Evolutionary conservation across 2,888 invertebrate genomes (phyloP), one percentile per base, ranked within the genome.

Genomic region (Polydrusus tereticollis): DNA sequence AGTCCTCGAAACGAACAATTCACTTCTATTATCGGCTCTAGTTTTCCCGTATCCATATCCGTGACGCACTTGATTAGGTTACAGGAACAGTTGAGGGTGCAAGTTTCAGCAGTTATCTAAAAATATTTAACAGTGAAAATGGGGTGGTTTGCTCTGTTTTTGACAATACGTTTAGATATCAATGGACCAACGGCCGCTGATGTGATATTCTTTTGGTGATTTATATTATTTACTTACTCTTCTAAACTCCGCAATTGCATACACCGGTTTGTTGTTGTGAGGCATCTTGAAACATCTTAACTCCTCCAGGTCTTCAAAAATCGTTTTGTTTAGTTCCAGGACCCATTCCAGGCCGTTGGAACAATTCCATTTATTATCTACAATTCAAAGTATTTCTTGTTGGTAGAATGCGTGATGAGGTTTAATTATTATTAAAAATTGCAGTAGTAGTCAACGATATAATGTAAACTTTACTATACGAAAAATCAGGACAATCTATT

Each of bases 291-390:
- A 87, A 79, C 93, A 93, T 14, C 87, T 86, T 41, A 92, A 83
- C 57, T 88, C 86, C 55, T 88, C 85, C 75, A 89, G 87, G 83
- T 92, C 92, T 14, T 84, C 84, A 14, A 91, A 87, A 57, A 87
- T 86, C 10, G 81, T 87, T 70, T 86, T 86, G 14, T 86, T 85
- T 69, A 88, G 85, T 82, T 89, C 87, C 33, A 90, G 86, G 63
- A 91, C 85, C 92, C 93, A 93, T 72, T 89, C 87, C 20, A 91
- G 82, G 8, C 89, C 88, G 4, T 87, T 88, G 78, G 87, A 90
- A 80, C 89, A 94, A 83, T 89, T 90, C 91, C 91, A 90, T 81
- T 88, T 87, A 83, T 93, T 91, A 81, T 89, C 94, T 94, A 77
- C 18, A 43, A 38, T 2, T 12, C 20, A 45, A 20, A 21, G 43